Percentiles rank a stretch among this genome's conserved stretches.
These are phyloP conservation scores for Meghimatium bilineatum DNA, from an alignment of 2,888 invertebrate genomes.

Conservation along the genomic window DNA sequence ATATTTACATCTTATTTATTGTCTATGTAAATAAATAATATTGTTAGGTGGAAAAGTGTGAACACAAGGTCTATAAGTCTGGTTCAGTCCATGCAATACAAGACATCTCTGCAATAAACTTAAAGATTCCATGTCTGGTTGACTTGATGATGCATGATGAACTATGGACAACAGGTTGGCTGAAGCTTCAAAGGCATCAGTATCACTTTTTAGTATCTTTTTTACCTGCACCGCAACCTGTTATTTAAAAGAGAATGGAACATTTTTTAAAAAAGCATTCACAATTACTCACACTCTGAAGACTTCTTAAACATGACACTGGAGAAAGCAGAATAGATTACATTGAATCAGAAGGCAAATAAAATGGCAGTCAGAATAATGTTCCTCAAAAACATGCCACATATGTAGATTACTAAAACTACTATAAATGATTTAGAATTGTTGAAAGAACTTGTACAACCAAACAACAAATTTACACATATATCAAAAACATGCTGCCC, in stretches of 20 bases:
- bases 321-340: no score
- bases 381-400: no score
- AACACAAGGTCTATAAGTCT: neutral
- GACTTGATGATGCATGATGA: slow-evolving; percentile 5
- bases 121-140: neutral
- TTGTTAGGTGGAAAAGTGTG: neutral
- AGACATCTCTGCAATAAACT: neutral
- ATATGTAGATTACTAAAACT: no score
- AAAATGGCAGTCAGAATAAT: no score
- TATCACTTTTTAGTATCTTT: slow-evolving; percentile 3
- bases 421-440: no score
- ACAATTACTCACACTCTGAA: no score
- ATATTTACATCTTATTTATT: slow-evolving; percentile 11
- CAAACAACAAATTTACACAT: no score
- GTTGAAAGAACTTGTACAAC: no score
- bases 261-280: neutral
- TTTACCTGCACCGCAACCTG: slow-evolving; percentile 17
- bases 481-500: no score
- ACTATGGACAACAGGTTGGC: neutral
- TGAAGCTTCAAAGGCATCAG: neutral
- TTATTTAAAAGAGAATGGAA: neutral
- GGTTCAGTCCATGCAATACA: neutral
- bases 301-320: no score
- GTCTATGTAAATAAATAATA: neutral
- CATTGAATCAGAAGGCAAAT: no score